Percentiles rank a stretch among this genome's conserved stretches.
phyloP scores from a whole-genome alignment of 2,113 vertebrate genomes.

The Ptyas mucosa region DNA sequence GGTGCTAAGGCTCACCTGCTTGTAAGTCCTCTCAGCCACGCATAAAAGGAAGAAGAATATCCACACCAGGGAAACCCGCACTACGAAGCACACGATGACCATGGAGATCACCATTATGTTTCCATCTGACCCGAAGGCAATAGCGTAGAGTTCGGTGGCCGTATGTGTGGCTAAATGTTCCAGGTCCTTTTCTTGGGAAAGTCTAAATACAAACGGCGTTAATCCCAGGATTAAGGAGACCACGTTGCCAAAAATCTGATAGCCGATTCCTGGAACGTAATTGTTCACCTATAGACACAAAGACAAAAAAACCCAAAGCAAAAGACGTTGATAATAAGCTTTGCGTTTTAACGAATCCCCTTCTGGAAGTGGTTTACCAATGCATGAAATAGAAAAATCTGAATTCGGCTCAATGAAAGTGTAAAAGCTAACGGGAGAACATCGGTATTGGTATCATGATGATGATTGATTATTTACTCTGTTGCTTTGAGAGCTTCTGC shows the following conservation, averaged over 20 bases:
- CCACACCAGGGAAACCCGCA: slow-evolving; percentile 92
- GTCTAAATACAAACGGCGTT: slow-evolving; percentile 87
- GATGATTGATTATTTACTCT: too few relatives aligned
- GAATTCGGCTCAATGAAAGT: neutral
- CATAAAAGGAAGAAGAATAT: slow-evolving; percentile 99
- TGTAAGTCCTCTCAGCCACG: slow-evolving; percentile 96
- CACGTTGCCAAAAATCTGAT: slow-evolving; percentile 94
- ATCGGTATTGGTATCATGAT: too few relatives aligned
- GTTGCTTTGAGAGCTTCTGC: too few relatives aligned
- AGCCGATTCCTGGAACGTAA: slow-evolving; percentile 91
- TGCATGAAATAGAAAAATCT: neutral
- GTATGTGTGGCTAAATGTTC: slow-evolving; percentile 85
- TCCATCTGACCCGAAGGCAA: slow-evolving; percentile 83
- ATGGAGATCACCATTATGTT: slow-evolving; percentile 82
- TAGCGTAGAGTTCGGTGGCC: slow-evolving; percentile 79
- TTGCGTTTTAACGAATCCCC: neutral
- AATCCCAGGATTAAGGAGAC: slow-evolving; percentile 87
- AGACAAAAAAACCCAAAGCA: neutral
- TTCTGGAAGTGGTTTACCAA: neutral
- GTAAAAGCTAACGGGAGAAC: neutral
- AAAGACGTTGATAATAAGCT: neutral
- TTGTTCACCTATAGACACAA: slow-evolving; percentile 83
- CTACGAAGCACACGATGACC: slow-evolving; percentile 89
- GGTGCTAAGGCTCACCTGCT: slow-evolving; percentile 78
- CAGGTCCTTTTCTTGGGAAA: slow-evolving; percentile 86